Evolutionary conservation across 2,113 vertebrate species (phyloP), one percentile per base, ranked within the genome.

Genomic region (Spea multiplicata): DNA sequence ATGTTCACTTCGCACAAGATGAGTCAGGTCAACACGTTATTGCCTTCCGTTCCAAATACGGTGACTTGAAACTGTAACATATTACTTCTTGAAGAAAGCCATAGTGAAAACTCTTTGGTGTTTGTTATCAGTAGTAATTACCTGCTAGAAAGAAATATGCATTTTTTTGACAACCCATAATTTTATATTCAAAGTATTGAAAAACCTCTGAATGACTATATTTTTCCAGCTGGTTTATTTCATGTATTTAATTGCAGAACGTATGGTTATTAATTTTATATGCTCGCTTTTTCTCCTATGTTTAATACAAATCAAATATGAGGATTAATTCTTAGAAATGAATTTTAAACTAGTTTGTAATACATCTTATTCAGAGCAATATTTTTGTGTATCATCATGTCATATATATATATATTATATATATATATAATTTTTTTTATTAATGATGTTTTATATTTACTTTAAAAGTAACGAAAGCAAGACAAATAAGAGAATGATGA

Each of bases 151-250:
- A 73, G 71, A 73, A 67, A 50, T 66, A 66, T 80, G 73, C 77
- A 80, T 66, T 80, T 30, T n/a, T 66, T 80, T 80, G 77, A 80
- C 77, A 80, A 70, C 77, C 77, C 64, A 48, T 80, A 80, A 80
- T 80, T 73, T 80, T 67, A 66, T 73, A 67, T 44, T 80, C 77
- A 66, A 12, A 66, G 70, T 67, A 80, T 67, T 44, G 12, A 73
- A 73, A 73, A 80, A 73, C 44, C 70, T 72, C 62, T 46, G 70
- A 80, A 80, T 73, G 66, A 16, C 66, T 73, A 66, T 80, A 80
- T 62, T 55, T 80, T 73, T 80, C 30, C 57, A 80, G 66, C 50
- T 14, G 16, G 73, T 73, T 66, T 48, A 70, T 80, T 73, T 73
- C 70, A 73, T 73, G 62, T 67, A 66, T 49, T 67, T 80, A 80